phyloP scores from a whole-genome alignment of 23 tunicate genomes.

The Halocynthia aurantium region DNA sequence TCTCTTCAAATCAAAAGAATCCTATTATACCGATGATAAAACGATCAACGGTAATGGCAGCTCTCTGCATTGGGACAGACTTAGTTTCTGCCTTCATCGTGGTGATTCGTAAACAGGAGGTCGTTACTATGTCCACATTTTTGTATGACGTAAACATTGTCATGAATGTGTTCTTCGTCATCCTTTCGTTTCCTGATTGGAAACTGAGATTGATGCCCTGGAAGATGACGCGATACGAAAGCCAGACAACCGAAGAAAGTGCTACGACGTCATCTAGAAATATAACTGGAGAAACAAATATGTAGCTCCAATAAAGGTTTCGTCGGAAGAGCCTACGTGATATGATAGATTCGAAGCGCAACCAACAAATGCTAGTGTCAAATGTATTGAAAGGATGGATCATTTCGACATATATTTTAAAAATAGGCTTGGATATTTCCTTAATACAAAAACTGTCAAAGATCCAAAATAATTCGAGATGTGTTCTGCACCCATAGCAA shows the following conservation, averaged over 20 bases:
- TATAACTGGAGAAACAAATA: neutral
- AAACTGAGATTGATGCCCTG: slow-evolving; percentile 20
- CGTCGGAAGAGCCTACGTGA: no score
- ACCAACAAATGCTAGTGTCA: no score
- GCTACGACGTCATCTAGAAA: slow-evolving; percentile 1
- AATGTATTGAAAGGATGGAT: no score
- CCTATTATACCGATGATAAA: slow-evolving; percentile 10
- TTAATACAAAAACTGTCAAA: no score
- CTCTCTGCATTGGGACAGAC: neutral
- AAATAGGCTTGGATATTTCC: no score
- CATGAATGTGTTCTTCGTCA: slow-evolving; percentile 1
- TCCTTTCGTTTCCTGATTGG: slow-evolving; percentile 30
- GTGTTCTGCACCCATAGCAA: no score
- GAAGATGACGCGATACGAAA: neutral
- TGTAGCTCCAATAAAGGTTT: neutral
- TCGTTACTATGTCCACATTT: slow-evolving; percentile 24
- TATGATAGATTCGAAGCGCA: no score
- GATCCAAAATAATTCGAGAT: no score
- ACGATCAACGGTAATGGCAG: slow-evolving; percentile 10
- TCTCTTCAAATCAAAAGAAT: neutral
- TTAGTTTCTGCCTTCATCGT: slow-evolving; percentile 3
- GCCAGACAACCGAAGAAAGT: neutral
- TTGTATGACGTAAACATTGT: slow-evolving; percentile 21
- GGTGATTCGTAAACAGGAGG: neutral
- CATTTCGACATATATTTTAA: no score